phyloP scores from a whole-genome alignment of 2,797 vertebrate species.

The Schizothorax lantsangensis region DNA sequence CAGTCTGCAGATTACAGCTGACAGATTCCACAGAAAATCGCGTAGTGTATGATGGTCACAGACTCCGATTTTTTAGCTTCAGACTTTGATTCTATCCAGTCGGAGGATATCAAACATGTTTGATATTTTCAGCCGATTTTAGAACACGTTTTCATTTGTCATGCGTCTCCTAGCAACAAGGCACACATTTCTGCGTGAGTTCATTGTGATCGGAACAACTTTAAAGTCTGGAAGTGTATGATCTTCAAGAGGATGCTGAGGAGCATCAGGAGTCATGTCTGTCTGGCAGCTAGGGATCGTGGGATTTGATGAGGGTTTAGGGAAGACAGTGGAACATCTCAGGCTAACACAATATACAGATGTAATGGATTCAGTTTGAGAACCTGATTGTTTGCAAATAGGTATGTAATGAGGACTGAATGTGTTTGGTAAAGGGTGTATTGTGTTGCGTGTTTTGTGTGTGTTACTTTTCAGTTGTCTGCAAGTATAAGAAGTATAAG shows the following conservation, averaged over 20 bases:
- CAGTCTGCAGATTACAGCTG: no score
- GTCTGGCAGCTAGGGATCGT: neutral
- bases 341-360: neutral
- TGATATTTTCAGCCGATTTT: no score
- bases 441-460: neutral
- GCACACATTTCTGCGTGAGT: no score
- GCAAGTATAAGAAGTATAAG: neutral
- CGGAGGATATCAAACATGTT: no score
- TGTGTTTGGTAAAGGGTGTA: neutral
- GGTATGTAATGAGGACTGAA: neutral
- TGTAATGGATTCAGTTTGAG: neutral
- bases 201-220: no score
- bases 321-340: neutral
- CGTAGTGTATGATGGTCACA: no score
- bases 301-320: neutral
- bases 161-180: no score
- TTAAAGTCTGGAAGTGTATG: no score
- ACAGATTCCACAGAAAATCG: no score
- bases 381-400: constrained; percentile 8
- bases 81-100: no score
- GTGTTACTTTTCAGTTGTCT: neutral
- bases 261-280: neutral
- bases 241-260: neutral
- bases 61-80: no score
- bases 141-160: no score